Evolutionary conservation across 2,797 vertebrate genomes (phyloP).

Genomic region (Poeciliopsis infans): DNA sequence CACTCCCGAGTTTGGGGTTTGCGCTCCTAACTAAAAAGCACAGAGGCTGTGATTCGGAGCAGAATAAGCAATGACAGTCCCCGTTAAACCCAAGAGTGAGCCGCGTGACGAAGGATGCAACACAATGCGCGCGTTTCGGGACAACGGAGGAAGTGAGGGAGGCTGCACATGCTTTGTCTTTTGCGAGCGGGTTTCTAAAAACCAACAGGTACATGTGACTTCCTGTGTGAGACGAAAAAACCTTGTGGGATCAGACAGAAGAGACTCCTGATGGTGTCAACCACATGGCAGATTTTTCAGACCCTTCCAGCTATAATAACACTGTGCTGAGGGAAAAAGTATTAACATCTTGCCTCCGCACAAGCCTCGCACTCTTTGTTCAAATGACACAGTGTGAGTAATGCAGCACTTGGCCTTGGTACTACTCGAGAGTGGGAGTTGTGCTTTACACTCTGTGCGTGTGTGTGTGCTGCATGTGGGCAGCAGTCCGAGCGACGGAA

Average conservation of each 20-base stretch:
- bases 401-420: constrained; percentile 60
- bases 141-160: constrained; percentile 15
- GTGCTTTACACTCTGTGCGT: constrained; percentile 18
- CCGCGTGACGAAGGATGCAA: constrained; percentile 23
- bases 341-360: constrained; percentile 32
- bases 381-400: constrained; percentile 45
- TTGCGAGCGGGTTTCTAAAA: constrained; percentile 13
- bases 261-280: constrained; percentile 12
- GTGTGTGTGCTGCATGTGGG: constrained; percentile 8
- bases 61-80: constrained; percentile 32
- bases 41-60: background rate
- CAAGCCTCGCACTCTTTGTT: constrained; percentile 35
- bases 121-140: background rate
- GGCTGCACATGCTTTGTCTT: constrained; percentile 12
- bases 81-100: constrained; percentile 42
- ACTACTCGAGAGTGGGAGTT: constrained; percentile 27
- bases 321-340: background rate
- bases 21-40: background rate
- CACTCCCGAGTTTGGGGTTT: background rate
- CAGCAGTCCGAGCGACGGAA: constrained; percentile 10
- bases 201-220: constrained; percentile 38
- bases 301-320: constrained; percentile 24
- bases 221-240: constrained; percentile 5
- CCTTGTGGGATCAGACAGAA: constrained; percentile 6
- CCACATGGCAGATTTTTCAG: constrained; percentile 17